Conservation (phyloP, 2,113 vertebrate species). For the Psittacara wagleri region DNA sequence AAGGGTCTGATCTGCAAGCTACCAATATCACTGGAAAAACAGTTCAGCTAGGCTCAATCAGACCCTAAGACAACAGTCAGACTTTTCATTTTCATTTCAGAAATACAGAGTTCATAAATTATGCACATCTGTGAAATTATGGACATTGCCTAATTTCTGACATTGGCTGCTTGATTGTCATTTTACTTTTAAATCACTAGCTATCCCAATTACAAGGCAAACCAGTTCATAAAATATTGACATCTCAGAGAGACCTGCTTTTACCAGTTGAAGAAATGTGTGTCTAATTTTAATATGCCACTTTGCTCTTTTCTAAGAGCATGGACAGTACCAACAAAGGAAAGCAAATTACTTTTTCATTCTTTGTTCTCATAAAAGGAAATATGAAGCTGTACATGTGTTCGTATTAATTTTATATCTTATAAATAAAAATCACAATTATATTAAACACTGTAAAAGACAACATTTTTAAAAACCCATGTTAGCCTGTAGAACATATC, state of each 20-base stretch:
- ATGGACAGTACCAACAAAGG: not conserved
- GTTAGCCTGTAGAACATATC: not conserved
- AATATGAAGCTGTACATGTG: not conserved
- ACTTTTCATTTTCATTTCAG: conserved; percentile 52
- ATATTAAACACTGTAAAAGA: not conserved
- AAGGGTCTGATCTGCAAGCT: not conserved
- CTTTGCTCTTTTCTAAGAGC: not conserved
- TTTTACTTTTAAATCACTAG: conserved; percentile 68
- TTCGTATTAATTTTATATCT: not conserved
- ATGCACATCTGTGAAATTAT: conserved; percentile 54
- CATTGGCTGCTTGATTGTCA: conserved; percentile 55
- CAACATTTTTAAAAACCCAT: not conserved
- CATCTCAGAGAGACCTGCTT: not conserved
- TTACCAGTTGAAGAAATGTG: conserved; percentile 35
- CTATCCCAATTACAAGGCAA: conserved; percentile 52
- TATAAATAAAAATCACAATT: not conserved
- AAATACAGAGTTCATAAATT: conserved; percentile 56
- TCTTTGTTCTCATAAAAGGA: not conserved
- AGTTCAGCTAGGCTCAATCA: conserved; percentile 19
- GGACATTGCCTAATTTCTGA: conserved; percentile 61
- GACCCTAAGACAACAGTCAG: conserved; percentile 19
- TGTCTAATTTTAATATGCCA: conserved; percentile 40
- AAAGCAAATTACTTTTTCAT: not conserved
- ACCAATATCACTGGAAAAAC: not conserved
- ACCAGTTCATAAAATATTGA: conserved; percentile 68